Evolutionary conservation across 1,140 invertebrate genomes (phyloP), one percentile per base, ranked within the genome.

Genomic region (Zaprionus capensis): DNA sequence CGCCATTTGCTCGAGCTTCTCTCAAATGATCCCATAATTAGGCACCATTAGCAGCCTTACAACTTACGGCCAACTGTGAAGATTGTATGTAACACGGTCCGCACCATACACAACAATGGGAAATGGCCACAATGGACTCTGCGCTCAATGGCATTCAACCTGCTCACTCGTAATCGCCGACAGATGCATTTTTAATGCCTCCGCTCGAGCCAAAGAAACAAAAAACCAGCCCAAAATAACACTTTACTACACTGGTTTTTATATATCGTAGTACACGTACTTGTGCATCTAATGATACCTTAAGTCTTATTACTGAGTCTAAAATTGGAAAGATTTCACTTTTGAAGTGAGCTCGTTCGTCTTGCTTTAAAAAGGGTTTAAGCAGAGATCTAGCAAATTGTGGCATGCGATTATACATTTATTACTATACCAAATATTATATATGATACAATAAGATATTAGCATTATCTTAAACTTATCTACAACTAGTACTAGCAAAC

Each of bases 111-210:
- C n/a, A 61, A 73, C 71, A 67, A 73, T 59, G 53, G 56, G 38
- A 56, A 36, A 58, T 65, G 28, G 15, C 51, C 68, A 57, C 61
- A 64, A 64, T 51, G 44, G 26, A 26, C 41, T 56, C 31, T 49
- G 14, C 36, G 53, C 36, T 65, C 62, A 53, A 67, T 51, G 41
- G 55, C 55, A 58, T 53, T 34, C 53, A 72, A 4, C 34, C 15
- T 59, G 44, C 55, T 61, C 31, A 24, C 34, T 24, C 14, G 22
- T 68, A 68, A 68, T 36, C 26, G 34, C 65, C 34, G 57, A 17
- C 51, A 62, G 66, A 74, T 74, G 66, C 71, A 68, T 61, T 71
- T 71, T 71, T 67, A 61, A 73, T 59, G 71, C 44, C 5, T 34
- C 59, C 53, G 36, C 55, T 46, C 5, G 55, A 59, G 12, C 17